Percentiles rank a stretch among this genome's conserved stretches.
phyloP scores from a whole-genome alignment of 1,140 invertebrate genomes.

The Ooceraea biroi region DNA sequence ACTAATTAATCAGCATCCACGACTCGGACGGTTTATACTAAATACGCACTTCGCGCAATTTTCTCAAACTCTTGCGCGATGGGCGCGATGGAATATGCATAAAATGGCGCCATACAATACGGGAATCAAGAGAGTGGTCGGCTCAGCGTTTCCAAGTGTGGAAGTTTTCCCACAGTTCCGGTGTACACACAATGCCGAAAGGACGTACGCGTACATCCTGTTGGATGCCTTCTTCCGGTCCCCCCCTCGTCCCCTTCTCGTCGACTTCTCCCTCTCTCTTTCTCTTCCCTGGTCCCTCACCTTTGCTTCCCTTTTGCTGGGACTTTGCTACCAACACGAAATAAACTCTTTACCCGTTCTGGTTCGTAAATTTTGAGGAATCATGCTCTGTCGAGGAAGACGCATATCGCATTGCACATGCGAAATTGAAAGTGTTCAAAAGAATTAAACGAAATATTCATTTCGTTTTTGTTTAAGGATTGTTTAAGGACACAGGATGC shows the following conservation, averaged over 20 bases:
- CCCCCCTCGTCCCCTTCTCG: conserved; percentile 35
- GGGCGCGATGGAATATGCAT: conserved; percentile 66
- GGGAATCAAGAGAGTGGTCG: conserved; percentile 9
- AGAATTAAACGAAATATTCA: conserved; percentile 1
- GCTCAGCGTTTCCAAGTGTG: conserved; percentile 61
- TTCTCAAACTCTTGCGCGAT: conserved; percentile 9
- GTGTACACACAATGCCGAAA: conserved; percentile 77
- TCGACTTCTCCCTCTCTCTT: conserved; percentile 12
- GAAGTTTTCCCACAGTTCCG: conserved; percentile 82
- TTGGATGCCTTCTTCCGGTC: conserved; percentile 77
- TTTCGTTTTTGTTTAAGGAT: no score
- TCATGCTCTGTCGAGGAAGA: conserved; percentile 60
- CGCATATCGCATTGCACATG: conserved; percentile 8
- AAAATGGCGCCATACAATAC: conserved; percentile 42
- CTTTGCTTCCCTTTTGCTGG: conserved; percentile 53
- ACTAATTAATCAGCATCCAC: conserved; percentile 51
- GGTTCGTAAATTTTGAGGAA: conserved; percentile 70
- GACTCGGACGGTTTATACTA: background rate
- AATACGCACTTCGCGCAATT: conserved; percentile 56
- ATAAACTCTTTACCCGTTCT: conserved; percentile 65
- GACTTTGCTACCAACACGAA: conserved; percentile 56
- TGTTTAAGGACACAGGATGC: no score
- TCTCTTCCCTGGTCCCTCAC: conserved; percentile 37
- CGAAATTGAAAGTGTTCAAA: conserved; percentile 43
- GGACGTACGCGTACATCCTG: conserved; percentile 80